These are phyloP conservation scores for Drosophila saltans DNA, from an alignment of 1,140 invertebrate species.

Conservation along the genomic window DNA sequence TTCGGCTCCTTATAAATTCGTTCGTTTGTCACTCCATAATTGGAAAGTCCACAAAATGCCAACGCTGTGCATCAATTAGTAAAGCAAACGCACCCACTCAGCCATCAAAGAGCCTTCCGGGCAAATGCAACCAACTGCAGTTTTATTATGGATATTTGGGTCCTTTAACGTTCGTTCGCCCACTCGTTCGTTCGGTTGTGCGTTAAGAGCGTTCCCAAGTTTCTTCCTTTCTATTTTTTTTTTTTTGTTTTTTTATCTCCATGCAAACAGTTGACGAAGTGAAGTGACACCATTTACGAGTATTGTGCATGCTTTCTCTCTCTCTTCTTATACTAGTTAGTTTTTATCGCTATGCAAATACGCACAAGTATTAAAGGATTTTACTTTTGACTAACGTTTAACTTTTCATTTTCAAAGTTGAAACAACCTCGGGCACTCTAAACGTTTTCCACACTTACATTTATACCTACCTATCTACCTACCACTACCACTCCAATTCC, in stretches of 20 bases:
- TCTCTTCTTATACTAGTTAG: slow-evolving; percentile 1
- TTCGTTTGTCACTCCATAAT: slow-evolving; percentile 43
- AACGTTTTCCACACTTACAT: background rate
- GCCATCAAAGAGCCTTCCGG: slow-evolving; percentile 64
- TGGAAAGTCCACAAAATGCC: slow-evolving; percentile 66
- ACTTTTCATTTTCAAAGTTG: slow-evolving; percentile 64
- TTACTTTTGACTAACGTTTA: slow-evolving; percentile 62
- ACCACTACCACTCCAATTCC: slow-evolving; percentile 9
- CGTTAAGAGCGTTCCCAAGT: background rate
- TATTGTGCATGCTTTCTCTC: background rate
- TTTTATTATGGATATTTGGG: slow-evolving; percentile 29
- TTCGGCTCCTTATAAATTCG: background rate
- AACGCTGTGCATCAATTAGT: slow-evolving; percentile 73
- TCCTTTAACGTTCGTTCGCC: background rate
- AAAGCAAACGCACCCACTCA: slow-evolving; percentile 75
- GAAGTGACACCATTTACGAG: slow-evolving; percentile 59
- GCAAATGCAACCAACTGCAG: slow-evolving; percentile 33
- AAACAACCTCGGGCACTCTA: slow-evolving; percentile 44
- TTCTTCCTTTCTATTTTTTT: background rate
- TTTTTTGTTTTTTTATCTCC: slow-evolving; percentile 60
- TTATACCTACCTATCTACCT: background rate
- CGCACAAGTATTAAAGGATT: slow-evolving; percentile 67
- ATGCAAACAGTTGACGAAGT: slow-evolving; percentile 68
- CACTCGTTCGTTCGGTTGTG: background rate
- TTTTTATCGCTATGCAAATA: slow-evolving; percentile 61